Evolutionary conservation across 30 jellyfish, hydroid and myxozoan species (phyloP), one percentile per base, ranked within the genome.

Genomic region (Hydractinia symbiolongicarpus): DNA sequence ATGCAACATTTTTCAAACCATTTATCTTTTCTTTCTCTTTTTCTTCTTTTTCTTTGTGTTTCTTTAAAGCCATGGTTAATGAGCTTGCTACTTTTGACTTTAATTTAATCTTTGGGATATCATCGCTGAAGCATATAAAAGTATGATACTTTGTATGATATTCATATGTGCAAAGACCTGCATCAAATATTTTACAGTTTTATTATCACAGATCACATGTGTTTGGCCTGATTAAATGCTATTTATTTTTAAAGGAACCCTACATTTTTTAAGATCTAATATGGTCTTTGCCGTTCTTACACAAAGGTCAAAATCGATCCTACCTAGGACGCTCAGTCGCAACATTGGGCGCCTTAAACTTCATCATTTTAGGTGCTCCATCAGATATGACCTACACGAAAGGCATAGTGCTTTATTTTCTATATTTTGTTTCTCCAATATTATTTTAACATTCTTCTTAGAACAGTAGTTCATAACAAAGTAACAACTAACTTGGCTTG

Each of bases 321-420:
- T 54, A 87, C 95, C 95, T 87, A 73, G 95, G 95, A 54, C 95
- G 84, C 50, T 81, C 91, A 15, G 73, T 76, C 4, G 20, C 61
- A 6, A 5, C 9, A 55, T 73, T 55, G 1, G 83, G 82, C 55
- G 81, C 77, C 13, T 80, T 67, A 50, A 53, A 85, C 54, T 40
- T 78, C 49, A 80, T 66, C 8, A 62, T 62, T 54, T 82, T 66
- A 16, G 87, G 73, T 62, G 61, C 8, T 20, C 70, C 89, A 21
- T 75, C 84, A 54, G 72, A 67, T 6, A 76, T 68, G n/a, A 82
- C 86, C 95, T 86, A 44, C 20, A 86, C 4, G 50, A 5, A 15
- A 71, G 44, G 17, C 17, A 58, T 13, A 30, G 44, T 30, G 44
- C 44, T 30, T 30, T 30, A n/a, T 30, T 30, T 30, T 2, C 2